These are phyloP conservation scores for Oreochromis mossambicus DNA, from an alignment of 2,797 vertebrate species.

Conservation along the genomic window DNA sequence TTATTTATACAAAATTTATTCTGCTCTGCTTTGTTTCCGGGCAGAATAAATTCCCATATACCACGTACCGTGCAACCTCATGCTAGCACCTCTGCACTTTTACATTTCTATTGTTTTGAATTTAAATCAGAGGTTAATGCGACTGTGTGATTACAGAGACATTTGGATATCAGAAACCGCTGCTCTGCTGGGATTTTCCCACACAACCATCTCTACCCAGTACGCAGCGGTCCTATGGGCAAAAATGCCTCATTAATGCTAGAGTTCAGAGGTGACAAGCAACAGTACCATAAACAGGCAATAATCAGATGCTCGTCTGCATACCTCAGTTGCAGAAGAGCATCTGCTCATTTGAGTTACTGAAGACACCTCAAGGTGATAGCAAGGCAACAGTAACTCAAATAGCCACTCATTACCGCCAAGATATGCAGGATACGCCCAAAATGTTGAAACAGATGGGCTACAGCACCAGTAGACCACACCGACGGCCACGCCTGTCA, in stretches of 20 bases:
- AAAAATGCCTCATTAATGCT: rapidly evolving
- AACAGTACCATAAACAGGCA: neutral
- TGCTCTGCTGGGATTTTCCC: neutral
- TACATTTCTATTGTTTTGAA: neutral
- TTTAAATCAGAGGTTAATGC: neutral
- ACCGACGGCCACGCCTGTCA: neutral
- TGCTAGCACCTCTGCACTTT: neutral
- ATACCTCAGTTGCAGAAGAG: neutral
- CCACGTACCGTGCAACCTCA: neutral
- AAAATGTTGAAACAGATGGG: neutral
- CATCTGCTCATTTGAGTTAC: neutral
- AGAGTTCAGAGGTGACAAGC: neutral
- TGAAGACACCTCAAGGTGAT: neutral
- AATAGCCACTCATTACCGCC: neutral
- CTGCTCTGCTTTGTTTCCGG: neutral
- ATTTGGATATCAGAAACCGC: neutral
- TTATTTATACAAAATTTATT: too few relatives aligned
- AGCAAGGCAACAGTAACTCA: neutral
- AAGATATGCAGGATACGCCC: neutral
- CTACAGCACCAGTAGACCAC: neutral
- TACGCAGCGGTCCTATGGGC: neutral
- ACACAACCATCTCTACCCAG: neutral
- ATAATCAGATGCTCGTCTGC: neutral
- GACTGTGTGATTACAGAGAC: neutral
- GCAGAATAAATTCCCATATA: too few relatives aligned